Evolutionary conservation across 2,888 invertebrate genomes (phyloP), one percentile per base, ranked within the genome.

Genomic region (Scelioninae gen. 1): DNA sequence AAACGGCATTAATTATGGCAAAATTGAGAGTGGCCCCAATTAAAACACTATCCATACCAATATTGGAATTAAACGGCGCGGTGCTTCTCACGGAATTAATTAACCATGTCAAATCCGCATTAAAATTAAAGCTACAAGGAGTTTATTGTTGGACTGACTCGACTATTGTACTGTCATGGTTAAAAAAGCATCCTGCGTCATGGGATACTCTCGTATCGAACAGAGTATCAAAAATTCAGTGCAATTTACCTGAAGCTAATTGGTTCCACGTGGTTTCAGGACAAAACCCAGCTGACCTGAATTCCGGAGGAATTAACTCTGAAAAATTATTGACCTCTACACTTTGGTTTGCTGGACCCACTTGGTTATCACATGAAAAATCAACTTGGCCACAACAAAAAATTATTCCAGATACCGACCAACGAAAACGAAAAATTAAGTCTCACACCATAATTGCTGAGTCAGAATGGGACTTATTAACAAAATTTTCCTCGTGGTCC

Each of bases 61-160:
- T n/a, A n/a, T 13, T 62, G 29, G 62, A 62, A 62, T 45, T 58
- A 16, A 40, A 11, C 23, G 40, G 40, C 11, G 40, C 40, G 8
- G 11, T 11, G 8, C 11, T 40, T 11, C 10, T 40, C 8, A 2
- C 45, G 3, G 10, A 31, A 29, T 43, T 31, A 10, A 62, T 62
- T 6, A 2, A 1, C 31, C 45, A 45, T 60, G 40, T 60, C 4
- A 8, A 10, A 8, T 2, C n/a, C 15, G 32, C 32, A 13, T 6
- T 34, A n/a, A n/a, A n/a, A n/a, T n/a, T n/a, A n/a, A n/a, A n/a
- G n/a, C n/a, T n/a, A n/a, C n/a, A n/a, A n/a, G n/a, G n/a, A n/a
- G n/a, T n/a, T n/a, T n/a, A n/a, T n/a, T n/a, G n/a, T n/a, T n/a
- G n/a, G n/a, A n/a, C n/a, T n/a, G n/a, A n/a, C n/a, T n/a, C n/a